Base-by-base conservation (phyloP, 2,113 vertebrate species). In the Gymnocephalus cernua region DNA sequence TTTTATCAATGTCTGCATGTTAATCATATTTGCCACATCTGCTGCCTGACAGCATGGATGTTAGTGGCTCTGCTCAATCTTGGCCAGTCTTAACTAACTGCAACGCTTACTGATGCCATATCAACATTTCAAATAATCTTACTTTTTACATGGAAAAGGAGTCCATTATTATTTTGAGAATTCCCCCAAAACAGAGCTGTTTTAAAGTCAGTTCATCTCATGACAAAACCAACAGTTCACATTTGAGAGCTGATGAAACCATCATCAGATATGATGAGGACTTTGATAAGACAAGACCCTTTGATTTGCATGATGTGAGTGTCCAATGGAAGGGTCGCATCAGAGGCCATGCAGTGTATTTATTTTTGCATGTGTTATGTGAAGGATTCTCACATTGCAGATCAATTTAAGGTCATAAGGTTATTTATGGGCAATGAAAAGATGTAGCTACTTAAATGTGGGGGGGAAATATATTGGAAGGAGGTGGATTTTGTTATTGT, bases 291-390 rank as follows among this genome's bases (percentile, higher is more conserved):
- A 89, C 75, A 66, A 66, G 77, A 76, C 79, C 48, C 29, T 58
- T 18, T 67, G 3, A 47, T 80, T 78, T 58, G 47, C 54, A 74
- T 81, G 29, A 83, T 38, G 54, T 53, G 44, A 73, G 44, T 47
- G 0, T 82, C 44, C 9, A 14, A 12, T 32, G 15, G 18, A 19
- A 57, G 73, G 75, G 70, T 14, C 14, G 63, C 80, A 66, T 62
- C 57, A 63, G 50, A 63, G 53, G 68, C 47, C 53, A 61, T 56
- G 82, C 63, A 25, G 57, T 48, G 32, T 65, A 50, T 86, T 83
- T 85, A 71, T 74, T 65, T 90, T 66, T 83, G 74, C 84, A 82
- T 83, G 80, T 80, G 51, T 68, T 78, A 73, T 82, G 50, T 75
- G 38, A 80, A 70, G 62, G 61, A 58, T 61, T 29, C 45, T 87